A percentile compares a stretch with the other conserved stretches of the same genome.
These are phyloP conservation scores for Stomorhina lunata DNA, from an alignment of 2,888 invertebrate species.

Conservation along the genomic window DNA sequence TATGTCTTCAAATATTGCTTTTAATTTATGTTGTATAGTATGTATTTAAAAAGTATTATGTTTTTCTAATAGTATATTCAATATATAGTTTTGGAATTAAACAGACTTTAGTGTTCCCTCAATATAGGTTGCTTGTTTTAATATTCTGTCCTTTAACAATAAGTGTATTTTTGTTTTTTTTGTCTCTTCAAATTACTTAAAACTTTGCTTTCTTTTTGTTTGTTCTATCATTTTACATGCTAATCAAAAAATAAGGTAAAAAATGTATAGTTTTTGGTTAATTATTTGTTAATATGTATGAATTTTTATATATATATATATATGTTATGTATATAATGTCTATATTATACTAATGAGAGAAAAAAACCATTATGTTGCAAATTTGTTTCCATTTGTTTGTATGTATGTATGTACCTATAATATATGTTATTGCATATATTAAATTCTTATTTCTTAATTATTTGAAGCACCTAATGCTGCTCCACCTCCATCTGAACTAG, in stretches of 20 bases:
- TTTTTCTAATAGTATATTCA: slow-evolving; percentile 48
- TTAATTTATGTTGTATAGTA: slow-evolving; percentile 37
- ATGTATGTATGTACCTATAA: slow-evolving; percentile 43
- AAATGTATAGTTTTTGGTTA: slow-evolving; percentile 29
- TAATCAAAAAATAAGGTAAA: slow-evolving; percentile 56
- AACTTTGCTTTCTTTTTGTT: slow-evolving; percentile 6
- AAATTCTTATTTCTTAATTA: slow-evolving; percentile 53
- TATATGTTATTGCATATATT: slow-evolving; percentile 12
- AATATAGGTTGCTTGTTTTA: slow-evolving; percentile 34
- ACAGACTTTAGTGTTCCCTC: slow-evolving; percentile 64
- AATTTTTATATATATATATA: not conserved
- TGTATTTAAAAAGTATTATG: no score
- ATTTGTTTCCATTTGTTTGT: slow-evolving; percentile 57
- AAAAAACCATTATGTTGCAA: slow-evolving; percentile 62
- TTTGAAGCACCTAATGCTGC: slow-evolving; percentile 41
- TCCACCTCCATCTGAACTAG: slow-evolving; percentile 63
- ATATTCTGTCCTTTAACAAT: not conserved
- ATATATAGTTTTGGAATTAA: slow-evolving; percentile 48
- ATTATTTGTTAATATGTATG: not conserved
- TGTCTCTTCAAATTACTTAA: not conserved
- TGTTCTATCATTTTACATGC: slow-evolving; percentile 21
- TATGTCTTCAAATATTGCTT: slow-evolving; percentile 52
- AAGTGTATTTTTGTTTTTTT: slow-evolving; percentile 3
- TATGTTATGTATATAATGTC: slow-evolving; percentile 29
- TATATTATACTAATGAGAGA: slow-evolving; percentile 61